A percentile compares a stretch with the other conserved stretches of the same genome.
Evolutionary conservation across 2,888 invertebrate genomes (phyloP).

Genomic region (Apamea epomidion): DNA sequence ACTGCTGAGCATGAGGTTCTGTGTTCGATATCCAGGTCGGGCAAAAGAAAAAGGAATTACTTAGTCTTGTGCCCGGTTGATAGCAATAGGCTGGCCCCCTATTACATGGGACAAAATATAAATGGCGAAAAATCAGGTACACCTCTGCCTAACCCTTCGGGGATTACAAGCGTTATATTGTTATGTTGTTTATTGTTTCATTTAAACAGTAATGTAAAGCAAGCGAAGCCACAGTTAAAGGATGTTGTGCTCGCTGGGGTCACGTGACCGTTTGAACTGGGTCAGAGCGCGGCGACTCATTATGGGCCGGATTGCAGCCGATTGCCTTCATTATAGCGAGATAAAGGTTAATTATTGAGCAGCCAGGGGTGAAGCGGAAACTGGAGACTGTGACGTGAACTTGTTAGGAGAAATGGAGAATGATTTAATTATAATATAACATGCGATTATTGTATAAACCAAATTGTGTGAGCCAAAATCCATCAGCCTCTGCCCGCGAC

Average conservation of each 20-base stretch:
- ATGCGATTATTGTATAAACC: not conserved
- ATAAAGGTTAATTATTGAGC: conserved; percentile 45
- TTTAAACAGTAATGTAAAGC: not conserved
- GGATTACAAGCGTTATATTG: not conserved
- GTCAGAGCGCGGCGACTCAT: conserved; percentile 50
- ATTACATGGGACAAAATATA: no score
- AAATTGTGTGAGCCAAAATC: no score
- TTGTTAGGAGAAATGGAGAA: not conserved
- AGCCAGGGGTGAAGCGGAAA: not conserved
- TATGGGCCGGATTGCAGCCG: conserved; percentile 48
- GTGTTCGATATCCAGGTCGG: no score
- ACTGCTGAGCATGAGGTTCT: not conserved
- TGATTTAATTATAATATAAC: not conserved
- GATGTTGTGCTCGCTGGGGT: not conserved
- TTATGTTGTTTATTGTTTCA: not conserved
- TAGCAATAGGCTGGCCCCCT: no score
- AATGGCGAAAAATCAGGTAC: no score
- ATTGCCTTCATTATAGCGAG: conserved; percentile 45
- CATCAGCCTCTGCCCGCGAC: not conserved
- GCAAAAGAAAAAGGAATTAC: not conserved
- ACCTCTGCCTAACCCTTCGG: not conserved
- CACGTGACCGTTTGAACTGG: conserved; percentile 39
- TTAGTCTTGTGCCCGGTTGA: no score
- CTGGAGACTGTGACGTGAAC: not conserved
- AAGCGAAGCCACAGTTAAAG: not conserved